phyloP scores from a whole-genome alignment of 2,797 vertebrate genomes.

The Acipenser oxyrinchus region DNA sequence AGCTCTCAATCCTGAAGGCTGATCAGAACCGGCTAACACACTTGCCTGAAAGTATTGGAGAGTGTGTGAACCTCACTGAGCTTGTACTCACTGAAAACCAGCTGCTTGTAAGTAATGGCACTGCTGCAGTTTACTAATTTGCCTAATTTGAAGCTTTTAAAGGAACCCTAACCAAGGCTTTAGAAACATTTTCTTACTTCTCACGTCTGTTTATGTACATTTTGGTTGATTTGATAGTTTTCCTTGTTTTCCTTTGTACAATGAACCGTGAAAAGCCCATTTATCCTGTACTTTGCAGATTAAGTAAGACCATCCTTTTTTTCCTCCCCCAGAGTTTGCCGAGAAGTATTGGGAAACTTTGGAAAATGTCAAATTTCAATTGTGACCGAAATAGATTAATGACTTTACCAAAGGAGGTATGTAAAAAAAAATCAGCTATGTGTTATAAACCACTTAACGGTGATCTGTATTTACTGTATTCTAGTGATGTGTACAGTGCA shows the following conservation, averaged over 20 bases:
- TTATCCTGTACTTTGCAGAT: no score
- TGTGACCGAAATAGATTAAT: conserved; percentile 88
- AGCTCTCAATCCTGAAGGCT: conserved; percentile 87
- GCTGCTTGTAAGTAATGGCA: conserved; percentile 66
- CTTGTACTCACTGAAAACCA: conserved; percentile 94
- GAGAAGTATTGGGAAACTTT: conserved; percentile 86
- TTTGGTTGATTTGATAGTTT: no score
- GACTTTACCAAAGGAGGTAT: conserved; percentile 91
- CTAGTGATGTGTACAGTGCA: no score
- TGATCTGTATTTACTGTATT: no score
- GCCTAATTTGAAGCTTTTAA: no score
- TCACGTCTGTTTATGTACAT: no score
- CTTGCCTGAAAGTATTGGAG: conserved; percentile 83
- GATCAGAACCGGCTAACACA: conserved; percentile 86
- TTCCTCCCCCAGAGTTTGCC: conserved; percentile 70
- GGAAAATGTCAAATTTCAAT: conserved; percentile 91
- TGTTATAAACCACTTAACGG: no score
- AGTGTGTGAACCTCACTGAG: conserved; percentile 91
- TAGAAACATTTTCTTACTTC: no score
- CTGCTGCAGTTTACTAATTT: no score
- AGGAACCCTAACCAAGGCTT: no score
- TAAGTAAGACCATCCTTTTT: not conserved
- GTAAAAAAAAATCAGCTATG: conserved; percentile 15
- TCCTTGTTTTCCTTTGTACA: no score
- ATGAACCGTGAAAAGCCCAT: no score